phyloP scores from a whole-genome alignment of 2,888 invertebrate species.

The Onchidella celtica region DNA sequence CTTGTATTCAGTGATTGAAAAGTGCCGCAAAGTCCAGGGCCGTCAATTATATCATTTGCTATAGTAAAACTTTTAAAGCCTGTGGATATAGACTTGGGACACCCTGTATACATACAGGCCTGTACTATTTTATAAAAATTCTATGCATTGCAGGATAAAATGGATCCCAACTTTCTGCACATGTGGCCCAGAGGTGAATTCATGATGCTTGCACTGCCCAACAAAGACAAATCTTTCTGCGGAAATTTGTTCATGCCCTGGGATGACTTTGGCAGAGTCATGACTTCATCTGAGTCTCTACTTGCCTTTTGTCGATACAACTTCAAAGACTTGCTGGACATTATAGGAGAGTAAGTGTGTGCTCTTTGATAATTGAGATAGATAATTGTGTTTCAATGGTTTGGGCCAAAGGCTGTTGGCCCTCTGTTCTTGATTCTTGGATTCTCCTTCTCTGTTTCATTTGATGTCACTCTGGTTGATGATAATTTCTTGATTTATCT shows the following conservation, averaged over 20 bases:
- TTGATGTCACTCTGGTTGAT: too few species aligned
- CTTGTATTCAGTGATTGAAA: too few species aligned
- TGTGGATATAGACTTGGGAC: too few species aligned
- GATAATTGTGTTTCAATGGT: not conserved
- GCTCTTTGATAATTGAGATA: not conserved
- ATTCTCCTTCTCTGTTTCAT: too few species aligned
- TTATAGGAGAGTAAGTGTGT: constrained; percentile 28
- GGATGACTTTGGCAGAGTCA: constrained; percentile 6
- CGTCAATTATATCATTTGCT: too few species aligned
- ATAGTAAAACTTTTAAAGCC: too few species aligned
- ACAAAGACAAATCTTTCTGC: constrained; percentile 30
- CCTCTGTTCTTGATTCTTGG: too few species aligned
- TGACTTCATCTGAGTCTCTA: not conserved
- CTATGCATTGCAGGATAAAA: constrained; percentile 5
- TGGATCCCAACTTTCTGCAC: constrained; percentile 21
- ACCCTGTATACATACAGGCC: too few species aligned
- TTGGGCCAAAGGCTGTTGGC: too few species aligned
- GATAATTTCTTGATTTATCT: too few species aligned
- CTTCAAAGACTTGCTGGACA: not conserved
- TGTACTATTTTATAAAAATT: too few species aligned
- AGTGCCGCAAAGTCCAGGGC: too few species aligned
- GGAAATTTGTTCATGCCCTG: constrained; percentile 29
- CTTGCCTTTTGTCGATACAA: constrained; percentile 3
- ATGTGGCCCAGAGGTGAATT: constrained; percentile 32
- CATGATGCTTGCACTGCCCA: constrained; percentile 24